phyloP scores from a whole-genome alignment of 2,113 vertebrate genomes.

The Cyrtonyx montezumae region DNA sequence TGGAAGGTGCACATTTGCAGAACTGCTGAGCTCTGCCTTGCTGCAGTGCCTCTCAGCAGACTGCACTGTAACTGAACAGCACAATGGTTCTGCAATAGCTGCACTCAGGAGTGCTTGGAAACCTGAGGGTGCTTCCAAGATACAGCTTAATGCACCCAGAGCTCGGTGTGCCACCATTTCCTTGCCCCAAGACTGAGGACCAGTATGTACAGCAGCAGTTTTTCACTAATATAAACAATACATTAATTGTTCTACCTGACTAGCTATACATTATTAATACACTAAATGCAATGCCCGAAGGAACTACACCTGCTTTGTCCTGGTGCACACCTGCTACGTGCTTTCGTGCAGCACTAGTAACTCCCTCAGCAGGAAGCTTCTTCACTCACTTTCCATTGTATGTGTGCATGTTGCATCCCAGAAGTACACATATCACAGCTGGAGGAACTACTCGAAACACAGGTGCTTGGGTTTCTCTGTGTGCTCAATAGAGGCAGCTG shows the following conservation, averaged over 20 bases:
- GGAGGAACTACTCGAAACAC: neutral
- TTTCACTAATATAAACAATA: neutral
- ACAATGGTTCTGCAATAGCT: too few relatives aligned
- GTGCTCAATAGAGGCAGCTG: neutral
- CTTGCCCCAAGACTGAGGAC: neutral
- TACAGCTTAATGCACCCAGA: neutral
- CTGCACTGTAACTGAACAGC: neutral
- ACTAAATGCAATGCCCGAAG: neutral
- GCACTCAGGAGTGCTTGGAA: neutral
- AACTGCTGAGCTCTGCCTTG: neutral
- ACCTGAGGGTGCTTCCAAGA: neutral
- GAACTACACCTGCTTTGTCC: neutral
- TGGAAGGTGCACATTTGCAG: neutral
- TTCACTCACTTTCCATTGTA: neutral
- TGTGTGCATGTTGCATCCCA: neutral
- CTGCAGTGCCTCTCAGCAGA: neutral
- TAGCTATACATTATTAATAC: conserved; percentile 5
- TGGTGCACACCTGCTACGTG: neutral
- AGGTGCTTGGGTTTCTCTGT: neutral
- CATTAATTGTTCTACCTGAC: neutral
- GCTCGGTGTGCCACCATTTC: neutral
- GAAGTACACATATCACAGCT: too few relatives aligned
- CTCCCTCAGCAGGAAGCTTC: neutral
- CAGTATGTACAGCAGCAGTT: neutral
- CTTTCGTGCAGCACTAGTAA: neutral